Conservation (phyloP, 2,113 vertebrate species). For the Pelodiscus sinensis region DNA sequence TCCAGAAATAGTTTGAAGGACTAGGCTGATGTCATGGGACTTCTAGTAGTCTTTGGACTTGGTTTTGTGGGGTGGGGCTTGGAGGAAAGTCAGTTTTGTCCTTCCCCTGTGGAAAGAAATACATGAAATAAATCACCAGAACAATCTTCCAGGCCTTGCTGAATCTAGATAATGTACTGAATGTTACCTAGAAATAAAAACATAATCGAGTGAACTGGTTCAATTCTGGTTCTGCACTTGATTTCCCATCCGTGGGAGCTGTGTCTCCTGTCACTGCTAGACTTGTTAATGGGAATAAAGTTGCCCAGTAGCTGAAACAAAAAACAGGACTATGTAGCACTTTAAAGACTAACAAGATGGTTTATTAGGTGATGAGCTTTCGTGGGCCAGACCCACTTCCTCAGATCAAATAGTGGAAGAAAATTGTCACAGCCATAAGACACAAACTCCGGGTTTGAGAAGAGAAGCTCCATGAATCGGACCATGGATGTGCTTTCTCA, state of each 20-base stretch:
- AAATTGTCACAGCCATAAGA: too few relatives aligned
- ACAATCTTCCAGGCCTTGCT: neutral
- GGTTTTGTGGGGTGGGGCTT: neutral
- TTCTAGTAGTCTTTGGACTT: neutral
- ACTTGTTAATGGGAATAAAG: neutral
- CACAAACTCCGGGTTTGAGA: accelerated
- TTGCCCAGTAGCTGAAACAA: neutral
- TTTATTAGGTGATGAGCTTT: too few relatives aligned
- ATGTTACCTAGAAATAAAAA: neutral
- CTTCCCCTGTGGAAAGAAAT: neutral
- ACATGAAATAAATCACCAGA: neutral
- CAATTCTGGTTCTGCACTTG: neutral
- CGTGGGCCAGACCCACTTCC: too few relatives aligned
- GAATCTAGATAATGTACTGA: neutral
- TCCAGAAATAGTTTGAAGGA: neutral
- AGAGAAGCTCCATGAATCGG: neutral
- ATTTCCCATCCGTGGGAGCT: accelerated
- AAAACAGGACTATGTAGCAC: too few relatives aligned
- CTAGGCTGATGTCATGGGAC: neutral
- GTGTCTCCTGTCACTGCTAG: neutral
- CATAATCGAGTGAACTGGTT: neutral
- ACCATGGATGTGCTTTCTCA: accelerated
- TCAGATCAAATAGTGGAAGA: too few relatives aligned
- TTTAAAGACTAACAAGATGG: too few relatives aligned
- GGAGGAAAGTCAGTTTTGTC: conserved; percentile 3